Conservation (phyloP, 2,888 invertebrate genomes). For the Cantharis nigra region DNA sequence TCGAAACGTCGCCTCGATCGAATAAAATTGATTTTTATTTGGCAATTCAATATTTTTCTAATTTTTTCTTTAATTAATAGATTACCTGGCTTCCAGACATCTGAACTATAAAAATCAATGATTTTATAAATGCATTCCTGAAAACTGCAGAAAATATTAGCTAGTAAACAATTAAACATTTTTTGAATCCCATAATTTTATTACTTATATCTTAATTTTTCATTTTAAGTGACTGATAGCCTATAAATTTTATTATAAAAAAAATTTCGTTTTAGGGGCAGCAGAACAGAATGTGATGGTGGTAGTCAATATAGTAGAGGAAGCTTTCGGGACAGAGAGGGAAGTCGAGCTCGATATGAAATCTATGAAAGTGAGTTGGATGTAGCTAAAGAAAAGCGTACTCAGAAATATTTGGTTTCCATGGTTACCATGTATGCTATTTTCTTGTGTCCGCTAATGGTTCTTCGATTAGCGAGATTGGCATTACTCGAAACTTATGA, state of each 20-base stretch:
- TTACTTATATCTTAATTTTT: no score
- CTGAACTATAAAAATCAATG: no score
- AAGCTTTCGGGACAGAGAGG: slow-evolving; percentile 43
- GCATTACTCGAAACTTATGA: slow-evolving; percentile 71
- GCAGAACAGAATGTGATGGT: slow-evolving; percentile 45
- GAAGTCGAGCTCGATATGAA: slow-evolving; percentile 54
- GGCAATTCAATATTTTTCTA: no score
- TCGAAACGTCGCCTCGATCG: no score
- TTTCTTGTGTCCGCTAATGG: slow-evolving; percentile 70
- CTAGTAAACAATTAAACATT: no score
- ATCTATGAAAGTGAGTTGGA: slow-evolving; percentile 62
- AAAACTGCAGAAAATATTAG: no score
- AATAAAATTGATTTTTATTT: no score
- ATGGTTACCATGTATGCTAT: slow-evolving; percentile 70
- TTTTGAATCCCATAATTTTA: no score
- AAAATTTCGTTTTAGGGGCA: slow-evolving; percentile 38
- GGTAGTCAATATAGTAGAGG: slow-evolving; percentile 47
- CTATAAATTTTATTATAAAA: background rate
- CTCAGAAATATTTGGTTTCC: slow-evolving; percentile 68
- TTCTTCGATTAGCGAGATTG: slow-evolving; percentile 63
- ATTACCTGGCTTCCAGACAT: no score
- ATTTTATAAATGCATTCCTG: no score
- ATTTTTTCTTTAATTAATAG: no score
- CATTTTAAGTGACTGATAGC: no score
- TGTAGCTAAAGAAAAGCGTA: slow-evolving; percentile 65